phyloP scores from a whole-genome alignment of 2,888 invertebrate genomes.

The Caenorhabditis sinica region DNA sequence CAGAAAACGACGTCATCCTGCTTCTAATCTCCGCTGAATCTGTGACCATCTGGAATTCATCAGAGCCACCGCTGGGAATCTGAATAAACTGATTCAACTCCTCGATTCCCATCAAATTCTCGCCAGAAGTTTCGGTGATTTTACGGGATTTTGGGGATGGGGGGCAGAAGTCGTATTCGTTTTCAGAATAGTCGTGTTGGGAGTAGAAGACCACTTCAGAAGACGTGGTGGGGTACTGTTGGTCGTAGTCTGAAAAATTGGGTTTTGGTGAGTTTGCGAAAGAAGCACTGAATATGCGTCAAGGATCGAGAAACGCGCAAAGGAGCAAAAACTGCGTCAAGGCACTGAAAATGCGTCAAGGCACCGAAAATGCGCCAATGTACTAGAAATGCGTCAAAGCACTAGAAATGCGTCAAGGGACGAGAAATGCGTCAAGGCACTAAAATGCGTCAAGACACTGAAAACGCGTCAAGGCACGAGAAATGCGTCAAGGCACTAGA shows the following conservation, averaged over 20 bases:
- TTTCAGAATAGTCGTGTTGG: constrained; percentile 23
- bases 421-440: constrained; percentile 2
- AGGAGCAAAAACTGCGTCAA: not conserved
- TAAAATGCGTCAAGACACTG: not conserved
- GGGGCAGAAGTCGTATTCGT: constrained; percentile 46
- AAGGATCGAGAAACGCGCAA: constrained; percentile 22
- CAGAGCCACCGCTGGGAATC: not conserved
- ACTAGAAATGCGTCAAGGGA: not conserved
- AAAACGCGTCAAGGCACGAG: not conserved
- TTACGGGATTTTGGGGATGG: constrained; percentile 4
- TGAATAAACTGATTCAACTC: constrained; percentile 57
- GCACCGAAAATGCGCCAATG: not conserved
- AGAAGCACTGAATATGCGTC: constrained; percentile 29
- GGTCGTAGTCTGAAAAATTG: constrained; percentile 9
- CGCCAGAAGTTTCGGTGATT: not conserved
- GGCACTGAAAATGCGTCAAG: not conserved
- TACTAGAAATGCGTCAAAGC: constrained; percentile 1
- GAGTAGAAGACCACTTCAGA: constrained; percentile 30
- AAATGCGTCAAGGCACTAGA: constrained; percentile 2
- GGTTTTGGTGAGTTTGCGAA: not conserved
- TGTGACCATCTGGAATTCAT: not conserved
- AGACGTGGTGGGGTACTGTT: not conserved
- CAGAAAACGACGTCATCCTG: constrained; percentile 42
- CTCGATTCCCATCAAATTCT: constrained; percentile 54
- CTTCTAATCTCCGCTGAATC: constrained; percentile 28